phyloP scores from a whole-genome alignment of 2,888 invertebrate genomes.

The Trachelus stipa region DNA sequence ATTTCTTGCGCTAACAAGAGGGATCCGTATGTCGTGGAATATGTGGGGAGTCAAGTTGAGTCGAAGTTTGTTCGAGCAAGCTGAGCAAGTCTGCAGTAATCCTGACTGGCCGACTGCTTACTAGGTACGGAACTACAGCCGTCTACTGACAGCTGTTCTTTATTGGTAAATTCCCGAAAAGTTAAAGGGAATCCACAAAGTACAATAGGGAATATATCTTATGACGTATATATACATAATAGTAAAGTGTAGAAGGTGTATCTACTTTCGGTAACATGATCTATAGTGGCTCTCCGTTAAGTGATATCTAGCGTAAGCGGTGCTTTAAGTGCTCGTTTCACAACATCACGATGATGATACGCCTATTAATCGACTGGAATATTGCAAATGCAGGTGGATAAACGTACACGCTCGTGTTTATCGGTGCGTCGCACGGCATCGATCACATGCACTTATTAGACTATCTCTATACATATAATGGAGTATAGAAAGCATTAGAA shows the following conservation, averaged over 20 bases:
- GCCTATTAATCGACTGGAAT: constrained; percentile 60
- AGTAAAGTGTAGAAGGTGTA: constrained; percentile 42
- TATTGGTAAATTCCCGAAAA: constrained; percentile 3
- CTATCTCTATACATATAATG: background rate
- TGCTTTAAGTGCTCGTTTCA: constrained; percentile 64
- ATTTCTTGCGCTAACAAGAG: background rate
- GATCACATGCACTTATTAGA: background rate
- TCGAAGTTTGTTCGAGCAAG: background rate
- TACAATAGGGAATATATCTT: background rate
- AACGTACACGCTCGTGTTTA: background rate
- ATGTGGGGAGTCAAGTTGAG: background rate
- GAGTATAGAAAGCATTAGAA: background rate
- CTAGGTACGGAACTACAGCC: no score
- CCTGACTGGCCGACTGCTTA: background rate
- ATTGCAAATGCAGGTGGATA: background rate
- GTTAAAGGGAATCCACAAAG: background rate
- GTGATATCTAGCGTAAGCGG: constrained; percentile 55
- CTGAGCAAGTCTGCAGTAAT: background rate
- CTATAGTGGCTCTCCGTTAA: constrained; percentile 63
- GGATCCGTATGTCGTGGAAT: background rate
- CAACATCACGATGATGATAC: constrained; percentile 56
- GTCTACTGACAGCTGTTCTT: background rate
- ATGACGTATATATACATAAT: background rate
- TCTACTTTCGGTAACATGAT: constrained; percentile 66
- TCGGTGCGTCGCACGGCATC: background rate